Percentiles rank a stretch among this genome's conserved stretches.
These are phyloP conservation scores for Anabacerthia variegaticeps DNA, from an alignment of 2,797 vertebrate species.

Conservation along the genomic window DNA sequence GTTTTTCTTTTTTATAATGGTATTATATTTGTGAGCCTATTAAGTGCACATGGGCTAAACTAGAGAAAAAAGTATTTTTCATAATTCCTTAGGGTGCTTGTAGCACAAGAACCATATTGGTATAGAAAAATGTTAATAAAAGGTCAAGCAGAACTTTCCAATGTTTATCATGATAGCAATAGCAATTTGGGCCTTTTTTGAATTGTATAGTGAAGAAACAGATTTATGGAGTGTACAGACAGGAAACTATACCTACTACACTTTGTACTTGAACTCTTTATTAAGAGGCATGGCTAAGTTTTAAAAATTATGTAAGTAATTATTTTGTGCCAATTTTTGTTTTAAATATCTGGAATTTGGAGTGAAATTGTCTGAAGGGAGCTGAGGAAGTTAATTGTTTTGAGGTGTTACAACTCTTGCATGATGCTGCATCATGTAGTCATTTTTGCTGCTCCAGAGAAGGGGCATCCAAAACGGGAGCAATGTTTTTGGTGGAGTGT, in stretches of 20 bases:
- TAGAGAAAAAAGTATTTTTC: conserved; percentile 85
- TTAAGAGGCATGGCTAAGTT: neutral
- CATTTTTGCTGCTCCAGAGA: neutral
- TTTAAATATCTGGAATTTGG: neutral
- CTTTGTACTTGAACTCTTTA: neutral
- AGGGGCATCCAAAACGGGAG: neutral
- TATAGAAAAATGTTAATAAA: conserved; percentile 83
- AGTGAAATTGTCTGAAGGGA: neutral
- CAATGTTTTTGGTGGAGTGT: neutral
- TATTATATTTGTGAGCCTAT: conserved; percentile 87
- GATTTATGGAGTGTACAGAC: conserved; percentile 43
- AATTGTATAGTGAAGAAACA: conserved; percentile 59
- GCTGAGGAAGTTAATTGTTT: neutral
- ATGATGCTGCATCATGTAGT: rapidly evolving
- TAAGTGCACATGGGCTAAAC: conserved; percentile 85
- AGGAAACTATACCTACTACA: neutral
- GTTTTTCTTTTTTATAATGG: conserved; percentile 88
- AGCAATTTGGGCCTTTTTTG: conserved; percentile 66
- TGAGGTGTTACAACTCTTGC: neutral
- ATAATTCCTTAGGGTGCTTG: conserved; percentile 84
- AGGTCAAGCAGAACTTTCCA: conserved; percentile 81
- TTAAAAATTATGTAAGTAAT: neutral
- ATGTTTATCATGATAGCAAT: conserved; percentile 71
- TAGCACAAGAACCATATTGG: conserved; percentile 79
- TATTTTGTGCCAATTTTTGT: neutral